phyloP scores from a whole-genome alignment of 2,113 vertebrate species.

The Calcarius ornatus region DNA sequence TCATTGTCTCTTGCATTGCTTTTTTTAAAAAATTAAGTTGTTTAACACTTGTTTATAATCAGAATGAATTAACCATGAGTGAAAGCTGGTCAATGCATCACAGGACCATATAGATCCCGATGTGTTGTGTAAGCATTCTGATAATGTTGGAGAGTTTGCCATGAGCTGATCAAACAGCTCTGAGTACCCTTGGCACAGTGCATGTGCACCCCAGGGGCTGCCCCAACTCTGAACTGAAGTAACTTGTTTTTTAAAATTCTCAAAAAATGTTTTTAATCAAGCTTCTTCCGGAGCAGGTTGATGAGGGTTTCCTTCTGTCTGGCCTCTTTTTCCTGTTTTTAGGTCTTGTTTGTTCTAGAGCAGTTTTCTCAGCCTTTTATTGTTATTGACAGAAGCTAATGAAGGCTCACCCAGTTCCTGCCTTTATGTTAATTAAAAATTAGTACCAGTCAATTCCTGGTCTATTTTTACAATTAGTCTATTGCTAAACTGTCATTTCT shows the following conservation, averaged over 20 bases:
- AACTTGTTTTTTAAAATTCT: neutral
- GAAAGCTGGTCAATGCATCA: neutral
- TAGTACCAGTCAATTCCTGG: neutral
- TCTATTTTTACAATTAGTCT: neutral
- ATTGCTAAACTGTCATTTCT: neutral
- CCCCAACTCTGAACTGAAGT: neutral
- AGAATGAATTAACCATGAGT: neutral
- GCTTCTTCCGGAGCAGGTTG: neutral
- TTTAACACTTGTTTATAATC: neutral
- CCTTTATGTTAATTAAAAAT: conserved; percentile 7
- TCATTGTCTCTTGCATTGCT: neutral
- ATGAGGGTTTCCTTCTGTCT: neutral
- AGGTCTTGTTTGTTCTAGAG: neutral
- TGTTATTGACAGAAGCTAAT: neutral
- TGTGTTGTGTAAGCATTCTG: neutral
- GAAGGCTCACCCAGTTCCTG: neutral
- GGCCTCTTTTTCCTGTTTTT: neutral
- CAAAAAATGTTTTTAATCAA: neutral
- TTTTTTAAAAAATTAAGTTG: neutral
- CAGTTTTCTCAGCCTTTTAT: neutral
- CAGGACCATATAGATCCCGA: neutral
- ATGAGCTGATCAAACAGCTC: rapidly evolving
- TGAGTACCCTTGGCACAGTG: neutral
- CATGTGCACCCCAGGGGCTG: neutral
- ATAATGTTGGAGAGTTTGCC: neutral